Percentiles rank a stretch among this genome's conserved stretches.
phyloP scores from a whole-genome alignment of 1,140 invertebrate genomes.

The Drosophila willistoni region DNA sequence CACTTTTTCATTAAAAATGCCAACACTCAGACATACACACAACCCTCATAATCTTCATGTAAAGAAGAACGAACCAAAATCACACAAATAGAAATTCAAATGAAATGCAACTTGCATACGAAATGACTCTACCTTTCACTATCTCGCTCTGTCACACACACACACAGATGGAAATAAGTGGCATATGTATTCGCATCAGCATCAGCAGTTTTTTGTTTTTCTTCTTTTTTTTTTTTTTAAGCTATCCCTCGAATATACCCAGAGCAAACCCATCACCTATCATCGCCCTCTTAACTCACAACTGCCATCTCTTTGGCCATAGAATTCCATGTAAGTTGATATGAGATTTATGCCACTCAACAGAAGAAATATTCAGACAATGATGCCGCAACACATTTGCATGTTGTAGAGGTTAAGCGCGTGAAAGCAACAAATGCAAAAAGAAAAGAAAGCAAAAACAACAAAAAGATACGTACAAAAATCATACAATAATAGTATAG shows the following conservation, averaged over 20 bases:
- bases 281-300: slow-evolving; percentile 14
- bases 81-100: slow-evolving; percentile 48
- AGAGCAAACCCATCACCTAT: slow-evolving; percentile 29
- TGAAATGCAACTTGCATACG: slow-evolving; percentile 63
- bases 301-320: not conserved
- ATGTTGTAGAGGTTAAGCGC: slow-evolving; percentile 42
- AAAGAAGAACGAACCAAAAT: slow-evolving; percentile 22
- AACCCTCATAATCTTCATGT: slow-evolving; percentile 16
- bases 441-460: not conserved
- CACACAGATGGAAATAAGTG: slow-evolving; percentile 20
- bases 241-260: slow-evolving; percentile 48
- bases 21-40: slow-evolving; percentile 7
- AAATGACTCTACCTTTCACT: slow-evolving; percentile 34
- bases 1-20: slow-evolving; percentile 15
- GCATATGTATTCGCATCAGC: slow-evolving; percentile 30
- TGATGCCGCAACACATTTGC: slow-evolving; percentile 46
- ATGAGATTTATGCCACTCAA: slow-evolving; percentile 67
- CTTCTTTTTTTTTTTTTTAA: slow-evolving; percentile 3
- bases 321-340: slow-evolving; percentile 28
- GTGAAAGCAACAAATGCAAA: slow-evolving; percentile 17
- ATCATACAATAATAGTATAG: slow-evolving; percentile 8
- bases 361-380: slow-evolving; percentile 54
- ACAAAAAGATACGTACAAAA: slow-evolving; percentile 40
- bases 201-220: not conserved
- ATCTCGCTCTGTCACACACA: slow-evolving; percentile 6